phyloP scores from a whole-genome alignment of 2,797 vertebrate genomes.

The Chiroxiphia lanceolata region DNA sequence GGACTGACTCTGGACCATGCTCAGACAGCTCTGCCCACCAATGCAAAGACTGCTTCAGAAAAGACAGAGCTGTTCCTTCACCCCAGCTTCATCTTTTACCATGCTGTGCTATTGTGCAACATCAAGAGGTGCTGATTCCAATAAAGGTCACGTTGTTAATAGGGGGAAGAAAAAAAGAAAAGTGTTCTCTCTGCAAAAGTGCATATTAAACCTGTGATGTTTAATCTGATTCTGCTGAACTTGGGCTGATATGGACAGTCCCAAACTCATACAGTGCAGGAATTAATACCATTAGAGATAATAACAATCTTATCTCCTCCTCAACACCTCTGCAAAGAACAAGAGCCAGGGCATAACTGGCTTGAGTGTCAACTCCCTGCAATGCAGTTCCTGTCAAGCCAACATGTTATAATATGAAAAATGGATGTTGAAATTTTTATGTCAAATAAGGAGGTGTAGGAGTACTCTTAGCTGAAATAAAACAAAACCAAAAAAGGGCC shows the following conservation, averaged over 20 bases:
- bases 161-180: fast-evolving
- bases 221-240: slow-evolving; percentile 29
- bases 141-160: slow-evolving; percentile 11
- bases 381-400: background rate
- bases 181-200: background rate
- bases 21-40: slow-evolving; percentile 1
- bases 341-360: background rate
- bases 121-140: slow-evolving; percentile 6
- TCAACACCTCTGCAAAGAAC: background rate
- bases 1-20: slow-evolving; percentile 20
- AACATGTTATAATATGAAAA: background rate
- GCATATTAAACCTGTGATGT: slow-evolving; percentile 7
- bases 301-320: slow-evolving; percentile 11
- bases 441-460: background rate
- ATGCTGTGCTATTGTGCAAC: slow-evolving; percentile 40
- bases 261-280: background rate
- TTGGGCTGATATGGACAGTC: background rate
- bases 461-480: background rate
- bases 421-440: background rate
- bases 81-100: slow-evolving; percentile 7
- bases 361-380: background rate
- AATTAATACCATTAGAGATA: slow-evolving; percentile 57
- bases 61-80: background rate
- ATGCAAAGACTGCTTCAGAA: slow-evolving; percentile 2
- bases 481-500: background rate